Evolutionary conservation across 1,140 invertebrate genomes (phyloP).

Genomic region (Druon quercuslanigerum): DNA sequence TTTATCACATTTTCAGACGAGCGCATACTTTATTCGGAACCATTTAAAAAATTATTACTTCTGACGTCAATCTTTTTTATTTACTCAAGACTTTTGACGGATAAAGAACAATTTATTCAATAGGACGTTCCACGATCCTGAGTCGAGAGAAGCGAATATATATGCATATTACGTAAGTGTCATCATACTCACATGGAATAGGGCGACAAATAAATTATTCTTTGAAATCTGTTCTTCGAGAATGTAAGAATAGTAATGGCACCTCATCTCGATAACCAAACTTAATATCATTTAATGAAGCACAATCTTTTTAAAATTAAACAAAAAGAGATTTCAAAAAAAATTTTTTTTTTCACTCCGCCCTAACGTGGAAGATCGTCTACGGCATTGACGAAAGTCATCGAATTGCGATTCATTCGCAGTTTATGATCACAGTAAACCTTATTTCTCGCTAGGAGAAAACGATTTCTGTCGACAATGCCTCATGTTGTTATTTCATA

Average conservation of each 20-base stretch:
- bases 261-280: too few relatives aligned
- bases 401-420: slow-evolving; percentile 12
- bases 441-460: background rate
- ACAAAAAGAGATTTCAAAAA: too few relatives aligned
- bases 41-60: background rate
- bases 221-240: too few relatives aligned
- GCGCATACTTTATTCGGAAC: background rate
- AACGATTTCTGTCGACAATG: slow-evolving; percentile 15
- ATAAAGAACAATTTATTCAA: background rate
- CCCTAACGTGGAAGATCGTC: background rate
- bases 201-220: too few relatives aligned
- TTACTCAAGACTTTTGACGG: background rate
- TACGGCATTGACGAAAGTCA: background rate
- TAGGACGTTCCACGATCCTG: background rate
- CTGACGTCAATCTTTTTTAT: background rate
- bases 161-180: background rate
- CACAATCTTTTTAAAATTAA: too few relatives aligned
- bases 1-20: background rate
- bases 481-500: slow-evolving; percentile 14
- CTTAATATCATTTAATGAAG: too few relatives aligned
- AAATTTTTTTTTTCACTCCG: slow-evolving; percentile 1
- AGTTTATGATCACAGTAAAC: background rate
- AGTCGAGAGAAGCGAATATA: slow-evolving; percentile 4
- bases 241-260: too few relatives aligned
- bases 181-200: background rate